These are phyloP conservation scores for Atherinomorus stipes DNA, from an alignment of 2,113 vertebrate genomes.

Conservation along the genomic window DNA sequence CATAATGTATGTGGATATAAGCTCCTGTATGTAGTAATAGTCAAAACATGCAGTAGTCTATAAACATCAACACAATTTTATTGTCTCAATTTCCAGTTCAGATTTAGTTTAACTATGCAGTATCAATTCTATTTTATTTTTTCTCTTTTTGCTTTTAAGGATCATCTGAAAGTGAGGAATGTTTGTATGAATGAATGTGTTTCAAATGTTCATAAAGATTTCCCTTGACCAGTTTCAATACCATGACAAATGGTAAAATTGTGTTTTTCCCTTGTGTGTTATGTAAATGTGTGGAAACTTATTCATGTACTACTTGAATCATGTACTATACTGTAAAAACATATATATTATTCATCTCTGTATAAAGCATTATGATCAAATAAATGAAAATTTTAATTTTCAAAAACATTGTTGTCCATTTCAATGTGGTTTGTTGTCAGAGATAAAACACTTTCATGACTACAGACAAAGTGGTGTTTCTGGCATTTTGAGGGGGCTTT, in stretches of 20 bases:
- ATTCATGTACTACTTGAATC: conserved; percentile 66
- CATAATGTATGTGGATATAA: conserved; percentile 33
- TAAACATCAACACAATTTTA: conserved; percentile 5
- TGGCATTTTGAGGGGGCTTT: not conserved
- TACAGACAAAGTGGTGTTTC: not conserved
- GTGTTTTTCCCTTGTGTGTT: conserved; percentile 37
- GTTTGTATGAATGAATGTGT: conserved; percentile 33
- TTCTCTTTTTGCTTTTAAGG: conserved; percentile 17
- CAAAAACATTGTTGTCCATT: conserved; percentile 1
- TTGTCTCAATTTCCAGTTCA: conserved; percentile 21
- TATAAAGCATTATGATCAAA: conserved; percentile 63
- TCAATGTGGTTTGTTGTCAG: conserved; percentile 16
- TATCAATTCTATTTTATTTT: not conserved
- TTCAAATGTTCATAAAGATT: conserved; percentile 26
- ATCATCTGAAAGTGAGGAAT: conserved; percentile 36
- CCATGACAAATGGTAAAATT: conserved; percentile 19
- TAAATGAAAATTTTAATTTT: conserved; percentile 59
- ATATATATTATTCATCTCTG: conserved; percentile 58
- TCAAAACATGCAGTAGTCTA: conserved; percentile 24
- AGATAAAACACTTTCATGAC: not conserved
- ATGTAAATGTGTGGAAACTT: conserved; percentile 44
- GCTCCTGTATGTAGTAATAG: conserved; percentile 34
- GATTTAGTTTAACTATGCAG: conserved; percentile 43
- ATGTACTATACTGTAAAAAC: conserved; percentile 72
- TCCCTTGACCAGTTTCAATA: conserved; percentile 20